Evolutionary conservation across 2,888 invertebrate species (phyloP).

Genomic region (Ephialtes manifestator): DNA sequence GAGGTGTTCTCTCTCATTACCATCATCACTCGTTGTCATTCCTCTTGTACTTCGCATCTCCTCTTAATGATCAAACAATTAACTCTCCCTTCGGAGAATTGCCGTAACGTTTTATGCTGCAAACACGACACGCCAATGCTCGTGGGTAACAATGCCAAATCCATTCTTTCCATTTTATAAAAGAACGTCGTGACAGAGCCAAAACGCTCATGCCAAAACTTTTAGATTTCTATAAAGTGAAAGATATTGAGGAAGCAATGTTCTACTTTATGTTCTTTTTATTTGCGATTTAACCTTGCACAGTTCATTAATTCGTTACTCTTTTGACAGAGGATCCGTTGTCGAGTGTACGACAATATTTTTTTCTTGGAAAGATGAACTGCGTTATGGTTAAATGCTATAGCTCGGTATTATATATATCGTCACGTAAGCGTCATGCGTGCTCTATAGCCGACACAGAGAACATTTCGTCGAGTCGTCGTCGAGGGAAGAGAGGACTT

Average conservation of each 20-base stretch:
- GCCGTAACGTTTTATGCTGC: slow-evolving; percentile 30
- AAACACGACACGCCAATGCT: not conserved
- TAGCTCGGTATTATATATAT: slow-evolving; percentile 38
- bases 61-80: slow-evolving; percentile 78
- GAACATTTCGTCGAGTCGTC: slow-evolving; percentile 25
- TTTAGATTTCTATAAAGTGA: not conserved
- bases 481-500: slow-evolving; percentile 46
- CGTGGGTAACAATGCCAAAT: slow-evolving; percentile 30
- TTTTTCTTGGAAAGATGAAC: slow-evolving; percentile 50
- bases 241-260: too few species aligned
- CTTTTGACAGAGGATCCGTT: slow-evolving; percentile 45
- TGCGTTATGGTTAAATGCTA: slow-evolving; percentile 43
- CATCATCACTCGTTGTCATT: slow-evolving; percentile 70
- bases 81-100: slow-evolving; percentile 69
- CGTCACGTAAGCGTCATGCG: slow-evolving; percentile 34
- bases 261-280: slow-evolving; percentile 7
- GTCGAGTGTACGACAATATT: slow-evolving; percentile 45
- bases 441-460: not conserved
- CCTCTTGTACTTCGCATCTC: slow-evolving; percentile 64
- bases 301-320: slow-evolving; percentile 57
- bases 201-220: too few species aligned
- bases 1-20: slow-evolving; percentile 73
- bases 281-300: slow-evolving; percentile 5
- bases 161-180: slow-evolving; percentile 39
- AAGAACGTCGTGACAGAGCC: too few species aligned